Conservation (phyloP, 1,140 invertebrate species). For the Bombus sylvicola region DNA sequence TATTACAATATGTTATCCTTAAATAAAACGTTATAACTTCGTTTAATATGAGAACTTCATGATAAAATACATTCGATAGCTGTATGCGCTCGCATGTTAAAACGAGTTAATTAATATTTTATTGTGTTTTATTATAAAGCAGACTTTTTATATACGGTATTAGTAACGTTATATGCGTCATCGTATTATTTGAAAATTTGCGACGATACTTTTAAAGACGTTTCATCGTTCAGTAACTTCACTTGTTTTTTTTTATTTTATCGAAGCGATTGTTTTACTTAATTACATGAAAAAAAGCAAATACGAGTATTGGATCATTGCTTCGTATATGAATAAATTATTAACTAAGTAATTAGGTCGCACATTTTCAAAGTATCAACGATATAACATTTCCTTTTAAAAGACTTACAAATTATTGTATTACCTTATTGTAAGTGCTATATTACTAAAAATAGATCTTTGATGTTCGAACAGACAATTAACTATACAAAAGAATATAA, state of each 20-base stretch:
- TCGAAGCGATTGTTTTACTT: neutral
- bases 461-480: conserved; percentile 55
- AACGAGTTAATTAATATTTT: conserved; percentile 13
- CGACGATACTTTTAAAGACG: neutral
- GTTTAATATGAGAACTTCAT: neutral
- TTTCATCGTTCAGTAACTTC: neutral
- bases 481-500: conserved; percentile 54
- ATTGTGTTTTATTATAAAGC: conserved; percentile 36
- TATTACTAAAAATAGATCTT: conserved; percentile 64
- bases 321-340: neutral
- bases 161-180: conserved; percentile 10
- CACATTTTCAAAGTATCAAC: neutral
- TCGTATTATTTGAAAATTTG: conserved; percentile 14
- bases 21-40: conserved; percentile 13
- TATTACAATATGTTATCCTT: neutral
- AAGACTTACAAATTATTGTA: conserved; percentile 1
- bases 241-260: neutral
- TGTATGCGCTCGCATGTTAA: neutral
- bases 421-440: conserved; percentile 20
- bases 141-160: conserved; percentile 60
- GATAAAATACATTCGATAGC: neutral
- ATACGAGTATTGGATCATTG: neutral
- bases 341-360: neutral
- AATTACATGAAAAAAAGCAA: neutral
- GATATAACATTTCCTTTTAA: neutral